phyloP scores from a whole-genome alignment of 1,140 invertebrate genomes.

The Pogonognathellus flavescens region DNA sequence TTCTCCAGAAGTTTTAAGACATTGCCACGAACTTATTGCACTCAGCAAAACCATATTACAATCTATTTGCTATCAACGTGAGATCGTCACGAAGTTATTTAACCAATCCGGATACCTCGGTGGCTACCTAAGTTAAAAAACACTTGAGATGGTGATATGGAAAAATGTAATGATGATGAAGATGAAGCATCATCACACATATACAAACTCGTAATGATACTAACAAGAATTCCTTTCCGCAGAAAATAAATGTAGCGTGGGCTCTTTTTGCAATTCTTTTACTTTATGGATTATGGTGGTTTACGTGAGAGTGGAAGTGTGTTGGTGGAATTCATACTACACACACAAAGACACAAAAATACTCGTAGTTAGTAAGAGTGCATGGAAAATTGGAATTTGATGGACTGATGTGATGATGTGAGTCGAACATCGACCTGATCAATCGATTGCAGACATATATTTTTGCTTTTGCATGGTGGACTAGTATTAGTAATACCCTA shows the following conservation, averaged over 20 bases:
- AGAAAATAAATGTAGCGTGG: too few species aligned
- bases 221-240: too few species aligned
- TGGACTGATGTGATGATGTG: slow-evolving; percentile 9
- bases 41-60: too few species aligned
- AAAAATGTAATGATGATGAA: background rate
- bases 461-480: slow-evolving; percentile 52
- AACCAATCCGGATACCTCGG: too few species aligned
- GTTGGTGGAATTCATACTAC: too few species aligned
- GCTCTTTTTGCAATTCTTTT: too few species aligned
- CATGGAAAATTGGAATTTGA: background rate
- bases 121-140: background rate
- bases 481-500: background rate
- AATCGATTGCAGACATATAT: slow-evolving; percentile 61
- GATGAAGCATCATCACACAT: background rate
- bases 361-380: background rate
- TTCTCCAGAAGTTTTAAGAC: too few species aligned
- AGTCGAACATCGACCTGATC: slow-evolving; percentile 23
- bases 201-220: too few species aligned
- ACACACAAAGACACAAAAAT: too few species aligned
- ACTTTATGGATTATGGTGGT: too few species aligned
- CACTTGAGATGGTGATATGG: background rate
- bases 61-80: background rate
- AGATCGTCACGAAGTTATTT: slow-evolving; percentile 19
- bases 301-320: too few species aligned
- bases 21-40: too few species aligned